A percentile compares a stretch with the other conserved stretches of the same genome.
Evolutionary conservation across 30 jellyfish, hydroid and myxozoan genomes (phyloP).

Genomic region (Rhopilema esculentum): DNA sequence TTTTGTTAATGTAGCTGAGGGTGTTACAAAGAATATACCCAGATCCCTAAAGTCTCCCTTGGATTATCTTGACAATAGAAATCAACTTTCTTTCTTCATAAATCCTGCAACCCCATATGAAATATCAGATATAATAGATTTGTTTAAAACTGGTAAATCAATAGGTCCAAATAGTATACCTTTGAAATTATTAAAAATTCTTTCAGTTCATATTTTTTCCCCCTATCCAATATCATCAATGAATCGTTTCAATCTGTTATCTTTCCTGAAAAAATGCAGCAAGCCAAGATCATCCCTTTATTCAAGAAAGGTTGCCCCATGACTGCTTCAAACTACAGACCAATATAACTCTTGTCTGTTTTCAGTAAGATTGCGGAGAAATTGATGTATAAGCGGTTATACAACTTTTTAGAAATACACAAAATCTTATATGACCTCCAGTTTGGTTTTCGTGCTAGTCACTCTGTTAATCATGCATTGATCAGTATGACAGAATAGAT

Average conservation of each 20-base stretch:
- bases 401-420: slow-evolving; percentile 16
- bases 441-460: slow-evolving; percentile 51
- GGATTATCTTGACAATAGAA: slow-evolving; percentile 8
- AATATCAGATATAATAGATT: slow-evolving; percentile 30
- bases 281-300: slow-evolving; percentile 50
- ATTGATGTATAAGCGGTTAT: slow-evolving; percentile 41
- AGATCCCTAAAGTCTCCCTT: slow-evolving; percentile 47
- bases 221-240: slow-evolving; percentile 50
- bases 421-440: slow-evolving; percentile 17
- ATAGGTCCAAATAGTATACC: slow-evolving; percentile 63
- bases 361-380: slow-evolving; percentile 34
- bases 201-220: slow-evolving; percentile 43
- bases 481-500: slow-evolving; percentile 31
- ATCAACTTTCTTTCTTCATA: slow-evolving; percentile 39
- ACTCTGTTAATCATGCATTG: slow-evolving; percentile 31
- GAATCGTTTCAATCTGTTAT: slow-evolving; percentile 47
- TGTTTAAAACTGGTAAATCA: slow-evolving; percentile 47
- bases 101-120: slow-evolving; percentile 49
- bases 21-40: slow-evolving; percentile 42
- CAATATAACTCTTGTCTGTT: slow-evolving; percentile 51
- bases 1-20: slow-evolving; percentile 55
- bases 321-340: slow-evolving; percentile 50
- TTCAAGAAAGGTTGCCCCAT: slow-evolving; percentile 48
- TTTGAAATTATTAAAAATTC: slow-evolving; percentile 27
- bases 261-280: slow-evolving; percentile 57